Evolutionary conservation across 1,140 invertebrate species (phyloP).

Genomic region (Drosophila kurseongensis): DNA sequence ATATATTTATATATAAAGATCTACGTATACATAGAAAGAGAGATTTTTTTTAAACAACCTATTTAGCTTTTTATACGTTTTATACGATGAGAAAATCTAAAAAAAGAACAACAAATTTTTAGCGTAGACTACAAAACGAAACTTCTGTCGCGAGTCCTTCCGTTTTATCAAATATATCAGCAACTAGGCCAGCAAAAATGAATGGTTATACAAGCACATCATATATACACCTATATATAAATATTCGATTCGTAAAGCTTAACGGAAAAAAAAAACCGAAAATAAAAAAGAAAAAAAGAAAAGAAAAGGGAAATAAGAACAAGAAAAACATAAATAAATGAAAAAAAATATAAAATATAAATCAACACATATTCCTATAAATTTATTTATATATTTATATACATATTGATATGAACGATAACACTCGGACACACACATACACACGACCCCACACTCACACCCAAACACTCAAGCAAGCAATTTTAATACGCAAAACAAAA

Average conservation of each 20-base stretch:
- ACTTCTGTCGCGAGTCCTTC: slow-evolving; percentile 75
- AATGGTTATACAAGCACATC: slow-evolving; percentile 47
- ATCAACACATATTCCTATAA: slow-evolving; percentile 80
- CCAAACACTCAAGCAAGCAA: slow-evolving; percentile 58
- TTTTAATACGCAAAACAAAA: slow-evolving; percentile 70
- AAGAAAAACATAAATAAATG: slow-evolving; percentile 22
- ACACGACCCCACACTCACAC: slow-evolving; percentile 13
- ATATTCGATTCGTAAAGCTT: slow-evolving; percentile 68
- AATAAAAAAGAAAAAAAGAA: slow-evolving; percentile 9
- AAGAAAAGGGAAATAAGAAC: slow-evolving; percentile 6
- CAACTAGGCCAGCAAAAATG: slow-evolving; percentile 45
- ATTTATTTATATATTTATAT: slow-evolving; percentile 78
- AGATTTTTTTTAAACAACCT: slow-evolving; percentile 69
- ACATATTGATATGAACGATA: slow-evolving; percentile 77
- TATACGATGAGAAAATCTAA: slow-evolving; percentile 43
- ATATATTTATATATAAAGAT: slow-evolving; percentile 48
- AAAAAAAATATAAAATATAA: slow-evolving; percentile 43
- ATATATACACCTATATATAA: slow-evolving; percentile 59
- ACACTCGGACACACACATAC: slow-evolving; percentile 34
- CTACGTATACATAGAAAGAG: slow-evolving; percentile 47
- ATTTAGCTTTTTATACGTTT: slow-evolving; percentile 83
- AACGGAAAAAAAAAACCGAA: slow-evolving; percentile 40
- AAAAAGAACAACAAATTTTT: slow-evolving; percentile 51
- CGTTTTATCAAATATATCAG: slow-evolving; percentile 68
- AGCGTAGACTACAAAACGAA: slow-evolving; percentile 54